Base-by-base conservation (phyloP, 2,888 invertebrate species). In the Argyresthia albistria region DNA sequence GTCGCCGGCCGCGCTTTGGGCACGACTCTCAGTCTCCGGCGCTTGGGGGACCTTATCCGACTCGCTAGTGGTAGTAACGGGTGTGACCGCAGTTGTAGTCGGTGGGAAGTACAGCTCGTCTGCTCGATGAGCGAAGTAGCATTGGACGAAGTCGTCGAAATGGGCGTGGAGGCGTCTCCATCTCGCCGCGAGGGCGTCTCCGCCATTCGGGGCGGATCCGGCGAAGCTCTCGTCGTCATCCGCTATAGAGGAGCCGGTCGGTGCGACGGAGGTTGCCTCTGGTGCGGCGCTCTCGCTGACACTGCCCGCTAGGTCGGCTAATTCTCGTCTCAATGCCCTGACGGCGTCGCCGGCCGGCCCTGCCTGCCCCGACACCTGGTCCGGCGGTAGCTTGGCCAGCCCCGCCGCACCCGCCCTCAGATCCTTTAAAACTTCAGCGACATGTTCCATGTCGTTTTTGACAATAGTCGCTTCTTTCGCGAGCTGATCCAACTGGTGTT, bases 61-160 rank as follows among this genome's bases (percentile, higher is more conserved):
- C 47, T 49, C 46, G 36, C 7, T 50, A n/a, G 50, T 14, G 8
- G 47, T 35, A 6, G 47, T 35, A 8, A n/a, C 36, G 36, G 36
- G 35, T 2, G 46, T 12, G 37, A 56, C 54, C 37, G 53, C 54
- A 47, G 53, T 71, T 63, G 69, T 77, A 63, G 66, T 67, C 16
- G 67, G 65, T 14, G 80, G 80, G 69, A 94, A 92, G 67, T 92
- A 89, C 43, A 94, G 71, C 66, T 93, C 93, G 70, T 92, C 92
- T 0, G 92, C 91, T 50, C 96, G 89, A 46, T 93, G 91, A 4
- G 92, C 90, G 71, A 97, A 94, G 76, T 97, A 97, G 61, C 95
- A 95, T 71, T 95, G 91, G 47, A 95, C 94, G 69, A 97, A 93
- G 76, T 97, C 97, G 56, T 96, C 95, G 75, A 96, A 96, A 81